These are phyloP conservation scores for Spea hammondii DNA, from an alignment of 2,797 vertebrate species.

Conservation along the genomic window DNA sequence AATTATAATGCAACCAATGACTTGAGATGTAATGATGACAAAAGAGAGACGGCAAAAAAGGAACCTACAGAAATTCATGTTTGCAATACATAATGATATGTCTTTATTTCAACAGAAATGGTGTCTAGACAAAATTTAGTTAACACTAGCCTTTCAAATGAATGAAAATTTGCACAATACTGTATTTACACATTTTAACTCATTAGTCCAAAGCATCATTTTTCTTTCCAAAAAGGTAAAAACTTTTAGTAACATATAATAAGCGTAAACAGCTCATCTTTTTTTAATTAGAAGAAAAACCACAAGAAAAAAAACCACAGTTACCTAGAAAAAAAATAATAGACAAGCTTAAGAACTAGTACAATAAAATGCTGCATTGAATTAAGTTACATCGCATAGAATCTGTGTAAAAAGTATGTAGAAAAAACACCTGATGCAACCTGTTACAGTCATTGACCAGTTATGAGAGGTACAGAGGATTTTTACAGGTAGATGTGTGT, in stretches of 20 bases:
- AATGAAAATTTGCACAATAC: constrained; percentile 97
- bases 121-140: constrained; percentile 98
- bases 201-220: constrained; percentile 91
- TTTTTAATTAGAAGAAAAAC: constrained; percentile 79
- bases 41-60: no score
- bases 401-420: constrained; percentile 99
- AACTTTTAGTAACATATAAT: constrained; percentile 97
- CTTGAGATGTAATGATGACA: no score
- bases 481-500: constrained; percentile 99
- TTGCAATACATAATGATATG: constrained; percentile 88
- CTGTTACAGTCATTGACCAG: constrained; percentile 99
- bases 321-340: constrained; percentile 84
- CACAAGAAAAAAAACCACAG: constrained; percentile 93
- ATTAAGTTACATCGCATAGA: constrained; percentile 97
- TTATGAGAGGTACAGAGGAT: constrained; percentile 99
- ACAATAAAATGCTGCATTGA: constrained; percentile 97
- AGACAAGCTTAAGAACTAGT: constrained; percentile 93
- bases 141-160: constrained; percentile 98
- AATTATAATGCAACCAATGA: no score
- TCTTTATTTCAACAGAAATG: constrained; percentile 99
- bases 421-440: constrained; percentile 99
- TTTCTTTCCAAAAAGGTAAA: constrained; percentile 81
- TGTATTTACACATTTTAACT: constrained; percentile 97
- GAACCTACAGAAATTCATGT: background rate
- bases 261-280: constrained; percentile 95